Percentiles rank a stretch among this genome's conserved stretches.
Evolutionary conservation across 1,140 invertebrate genomes (phyloP).

Genomic region (Rhopalosiphum maidis): DNA sequence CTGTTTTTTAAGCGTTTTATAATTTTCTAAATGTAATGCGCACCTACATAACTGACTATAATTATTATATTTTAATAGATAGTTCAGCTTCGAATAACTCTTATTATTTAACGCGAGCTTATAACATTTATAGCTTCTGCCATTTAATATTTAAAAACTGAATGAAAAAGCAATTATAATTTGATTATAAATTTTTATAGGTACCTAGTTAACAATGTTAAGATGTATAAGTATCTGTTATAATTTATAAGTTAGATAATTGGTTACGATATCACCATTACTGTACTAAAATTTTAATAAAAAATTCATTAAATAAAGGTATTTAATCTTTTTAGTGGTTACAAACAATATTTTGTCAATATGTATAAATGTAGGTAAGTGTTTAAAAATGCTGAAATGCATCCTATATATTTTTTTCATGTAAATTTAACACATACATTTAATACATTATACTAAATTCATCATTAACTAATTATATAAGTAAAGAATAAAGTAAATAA

Average conservation of each 20-base stretch:
- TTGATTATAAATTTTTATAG: neutral
- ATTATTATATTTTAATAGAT: conserved; percentile 9
- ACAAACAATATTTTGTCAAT: neutral
- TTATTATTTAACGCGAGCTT: neutral
- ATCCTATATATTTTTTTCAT: neutral
- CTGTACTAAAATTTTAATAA: neutral
- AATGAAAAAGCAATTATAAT: neutral
- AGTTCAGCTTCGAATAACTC: neutral
- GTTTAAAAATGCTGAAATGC: neutral
- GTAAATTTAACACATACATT: neutral
- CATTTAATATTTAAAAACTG: neutral
- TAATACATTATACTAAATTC: neutral
- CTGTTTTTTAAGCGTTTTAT: neutral
- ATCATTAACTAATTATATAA: neutral
- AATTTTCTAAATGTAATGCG: neutral
- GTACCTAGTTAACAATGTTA: neutral
- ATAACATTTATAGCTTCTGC: neutral
- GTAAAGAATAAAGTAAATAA: no score
- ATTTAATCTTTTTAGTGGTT: neutral
- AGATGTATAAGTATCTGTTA: no score
- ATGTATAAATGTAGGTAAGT: neutral
- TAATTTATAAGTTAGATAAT: no score
- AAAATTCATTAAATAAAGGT: neutral
- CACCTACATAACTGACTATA: neutral
- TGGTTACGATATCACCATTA: neutral